These are phyloP conservation scores for Sebastes oblongus DNA, from an alignment of 2,797 vertebrate species.

Conservation along the genomic window DNA sequence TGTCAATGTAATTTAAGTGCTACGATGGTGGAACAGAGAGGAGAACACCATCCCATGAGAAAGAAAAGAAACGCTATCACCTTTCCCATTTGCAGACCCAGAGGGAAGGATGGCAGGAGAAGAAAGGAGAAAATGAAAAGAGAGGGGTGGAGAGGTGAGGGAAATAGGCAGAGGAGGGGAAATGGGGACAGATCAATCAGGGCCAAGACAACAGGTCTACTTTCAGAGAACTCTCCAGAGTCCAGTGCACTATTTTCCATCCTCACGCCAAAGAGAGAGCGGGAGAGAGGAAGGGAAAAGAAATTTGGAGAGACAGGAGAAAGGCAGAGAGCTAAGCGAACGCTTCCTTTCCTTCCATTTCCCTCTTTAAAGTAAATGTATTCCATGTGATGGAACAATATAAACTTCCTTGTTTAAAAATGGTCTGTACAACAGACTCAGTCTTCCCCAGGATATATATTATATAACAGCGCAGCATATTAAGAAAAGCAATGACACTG, in stretches of 20 bases:
- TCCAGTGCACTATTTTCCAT: constrained; percentile 61
- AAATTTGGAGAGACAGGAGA: constrained; percentile 14
- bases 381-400: constrained; percentile 8
- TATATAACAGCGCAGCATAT: constrained; percentile 33
- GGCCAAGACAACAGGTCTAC: constrained; percentile 60
- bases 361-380: not conserved
- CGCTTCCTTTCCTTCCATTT: not conserved
- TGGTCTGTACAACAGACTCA: not conserved
- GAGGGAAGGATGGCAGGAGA: constrained; percentile 10
- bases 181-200: constrained; percentile 58
- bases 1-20: not conserved
- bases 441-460: constrained; percentile 28
- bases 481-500: constrained; percentile 36
- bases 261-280: constrained; percentile 46
- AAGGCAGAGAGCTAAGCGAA: constrained; percentile 6
- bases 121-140: constrained; percentile 5
- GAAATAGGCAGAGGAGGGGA: constrained; percentile 21
- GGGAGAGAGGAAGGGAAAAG: not conserved
- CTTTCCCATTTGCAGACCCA: not conserved
- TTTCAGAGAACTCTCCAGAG: constrained; percentile 43
- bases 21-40: not conserved
- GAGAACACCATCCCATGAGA: not conserved
- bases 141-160: not conserved
- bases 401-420: constrained; percentile 2
- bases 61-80: constrained; percentile 2